phyloP scores from a whole-genome alignment of 2,113 vertebrate genomes.

The Corydoras maculifer region DNA sequence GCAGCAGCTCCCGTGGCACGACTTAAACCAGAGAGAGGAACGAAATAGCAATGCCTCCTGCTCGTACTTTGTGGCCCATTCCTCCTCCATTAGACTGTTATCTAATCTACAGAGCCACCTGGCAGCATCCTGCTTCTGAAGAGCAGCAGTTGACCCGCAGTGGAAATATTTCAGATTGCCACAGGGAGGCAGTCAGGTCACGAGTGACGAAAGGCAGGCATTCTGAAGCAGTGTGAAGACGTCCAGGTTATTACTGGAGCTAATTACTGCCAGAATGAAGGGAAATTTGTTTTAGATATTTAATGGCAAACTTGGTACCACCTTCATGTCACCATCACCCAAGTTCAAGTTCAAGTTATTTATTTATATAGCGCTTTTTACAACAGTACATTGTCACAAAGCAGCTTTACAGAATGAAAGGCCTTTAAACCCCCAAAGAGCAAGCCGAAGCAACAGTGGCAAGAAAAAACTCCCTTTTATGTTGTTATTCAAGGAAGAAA shows the following conservation, averaged over 20 bases:
- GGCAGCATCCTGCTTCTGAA: not conserved
- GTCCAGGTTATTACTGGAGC: not conserved
- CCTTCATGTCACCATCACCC: too few species aligned
- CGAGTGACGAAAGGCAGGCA: not conserved
- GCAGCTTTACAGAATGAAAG: too few species aligned
- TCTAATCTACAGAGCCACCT: not conserved
- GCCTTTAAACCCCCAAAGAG: too few species aligned
- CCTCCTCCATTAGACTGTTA: not conserved
- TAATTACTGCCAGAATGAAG: not conserved
- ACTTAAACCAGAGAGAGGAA: constrained; percentile 38
- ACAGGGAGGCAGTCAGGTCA: constrained; percentile 2
- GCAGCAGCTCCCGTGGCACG: constrained; percentile 58
- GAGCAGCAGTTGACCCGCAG: not conserved
- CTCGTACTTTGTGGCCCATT: not conserved
- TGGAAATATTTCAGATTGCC: not conserved
- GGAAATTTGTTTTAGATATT: not conserved
- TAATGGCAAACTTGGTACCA: too few species aligned
- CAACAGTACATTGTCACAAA: too few species aligned
- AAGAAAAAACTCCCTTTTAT: too few species aligned
- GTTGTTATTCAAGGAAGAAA: too few species aligned
- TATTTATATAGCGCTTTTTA: too few species aligned
- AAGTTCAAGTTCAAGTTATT: too few species aligned
- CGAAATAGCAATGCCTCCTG: not conserved
- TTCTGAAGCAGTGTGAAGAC: not conserved
- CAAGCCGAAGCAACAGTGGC: too few species aligned